Base-by-base conservation (phyloP, 2,797 vertebrate genomes). In the Uromys caudimaculatus region DNA sequence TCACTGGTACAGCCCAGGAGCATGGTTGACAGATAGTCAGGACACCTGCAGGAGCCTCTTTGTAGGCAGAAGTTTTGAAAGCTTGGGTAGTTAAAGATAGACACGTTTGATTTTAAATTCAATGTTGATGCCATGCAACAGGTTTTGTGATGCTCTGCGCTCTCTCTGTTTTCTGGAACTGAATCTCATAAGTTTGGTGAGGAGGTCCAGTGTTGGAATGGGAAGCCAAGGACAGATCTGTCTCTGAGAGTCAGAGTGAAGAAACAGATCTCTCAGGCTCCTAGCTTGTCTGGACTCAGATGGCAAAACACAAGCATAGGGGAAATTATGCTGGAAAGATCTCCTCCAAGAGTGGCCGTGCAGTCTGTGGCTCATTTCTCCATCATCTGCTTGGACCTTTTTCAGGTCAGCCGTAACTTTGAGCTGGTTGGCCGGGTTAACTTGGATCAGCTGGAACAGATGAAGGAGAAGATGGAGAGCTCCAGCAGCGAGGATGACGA, bases 371-470 rank as follows among this genome's bases (percentile, higher is more conserved):
- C 38, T 86, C 81, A 69, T 90, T 19, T 32, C 82, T 56, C 89
- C 82, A 6, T 38, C 52, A 1, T 85, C 41, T 44, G 19, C 88
- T 88, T 95, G 95, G 82, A 23, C 83, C 79, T 93, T 79, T 97
- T 97, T 52, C 94, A 99, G 99, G 99, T 99, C 94, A 99, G 99
- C 97, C 99, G 99, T 54, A 99, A 99, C 98, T 99, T 99, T 98
- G 99, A 99, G 98, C 98, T 99, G 98, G 99, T 99, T 98, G 99
- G 99, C 90, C 99, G 99, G 27, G 99, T 99, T 97, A 99, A 99
- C 98, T 99, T 99, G 98, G 99, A 99, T 98, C 99, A 99, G 98
- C 98, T 99, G 98, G 99, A 99, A 96, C 99, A 99, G 98, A 98
- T 99, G 97, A 99, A 99, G 97, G 99, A 99, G 64, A 99, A 99